Conservation (phyloP, 2,113 vertebrate species). For the Hippopotamus amphibius region DNA sequence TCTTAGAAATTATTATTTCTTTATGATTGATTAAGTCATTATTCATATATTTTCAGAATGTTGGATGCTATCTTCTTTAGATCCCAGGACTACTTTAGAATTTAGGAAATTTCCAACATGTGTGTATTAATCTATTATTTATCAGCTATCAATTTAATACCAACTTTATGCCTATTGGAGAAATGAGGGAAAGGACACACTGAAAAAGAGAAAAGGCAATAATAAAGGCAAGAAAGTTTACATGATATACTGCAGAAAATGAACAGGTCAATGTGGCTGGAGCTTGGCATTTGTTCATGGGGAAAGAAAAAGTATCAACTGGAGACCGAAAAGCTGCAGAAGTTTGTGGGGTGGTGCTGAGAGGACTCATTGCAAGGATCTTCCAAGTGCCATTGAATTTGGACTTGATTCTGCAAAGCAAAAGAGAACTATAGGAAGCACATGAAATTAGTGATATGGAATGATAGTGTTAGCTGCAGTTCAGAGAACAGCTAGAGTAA, state of each 20-base stretch:
- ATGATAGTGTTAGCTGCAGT: background rate
- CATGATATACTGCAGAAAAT: background rate
- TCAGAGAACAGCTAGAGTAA: background rate
- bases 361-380: background rate
- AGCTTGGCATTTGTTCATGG: background rate
- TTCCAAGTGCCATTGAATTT: background rate
- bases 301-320: background rate
- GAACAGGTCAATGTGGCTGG: no score
- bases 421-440: background rate
- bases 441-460: background rate
- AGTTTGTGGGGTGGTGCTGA: accelerated
- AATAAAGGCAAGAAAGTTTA: background rate
- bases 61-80: background rate
- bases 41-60: background rate
- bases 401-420: background rate
- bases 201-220: background rate
- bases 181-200: background rate
- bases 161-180: background rate
- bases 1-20: background rate
- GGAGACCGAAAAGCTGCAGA: no score
- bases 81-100: background rate
- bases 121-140: background rate
- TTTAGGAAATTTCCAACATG: background rate
- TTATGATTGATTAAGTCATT: background rate
- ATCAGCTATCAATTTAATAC: background rate